These are phyloP conservation scores for Clusia tigrina DNA, from an alignment of 2,888 invertebrate species.

Conservation along the genomic window DNA sequence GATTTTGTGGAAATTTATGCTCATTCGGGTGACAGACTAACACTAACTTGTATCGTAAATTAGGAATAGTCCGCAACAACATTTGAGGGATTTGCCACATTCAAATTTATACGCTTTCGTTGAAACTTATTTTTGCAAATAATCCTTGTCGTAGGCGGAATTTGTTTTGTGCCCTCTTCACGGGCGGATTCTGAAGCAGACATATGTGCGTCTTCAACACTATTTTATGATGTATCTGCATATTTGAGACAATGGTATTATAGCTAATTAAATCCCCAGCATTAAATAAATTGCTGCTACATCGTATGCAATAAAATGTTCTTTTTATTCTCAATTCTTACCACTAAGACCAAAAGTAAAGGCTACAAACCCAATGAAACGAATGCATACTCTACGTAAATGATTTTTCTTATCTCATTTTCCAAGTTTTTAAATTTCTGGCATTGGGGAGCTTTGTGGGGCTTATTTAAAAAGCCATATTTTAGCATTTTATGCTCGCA, in stretches of 20 bases:
- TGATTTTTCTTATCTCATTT: conserved; percentile 2
- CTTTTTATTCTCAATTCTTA: conserved; percentile 18
- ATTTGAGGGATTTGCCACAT: neutral
- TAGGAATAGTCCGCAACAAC: conserved; percentile 13
- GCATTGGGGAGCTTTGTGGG: conserved; percentile 16
- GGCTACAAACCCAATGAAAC: neutral
- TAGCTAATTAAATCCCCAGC: conserved; percentile 24
- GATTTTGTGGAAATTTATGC: conserved; percentile 27
- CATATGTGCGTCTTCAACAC: neutral
- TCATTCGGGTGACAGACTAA: conserved; percentile 51
- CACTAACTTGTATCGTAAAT: conserved; percentile 57
- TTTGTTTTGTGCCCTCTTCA: neutral
- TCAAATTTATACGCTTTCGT: neutral
- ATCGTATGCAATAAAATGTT: conserved; percentile 27
- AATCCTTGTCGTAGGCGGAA: conserved; percentile 1
- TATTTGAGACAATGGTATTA: conserved; percentile 21
- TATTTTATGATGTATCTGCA: neutral
- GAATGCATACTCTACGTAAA: neutral
- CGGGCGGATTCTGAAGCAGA: neutral
- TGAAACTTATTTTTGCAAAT: neutral
- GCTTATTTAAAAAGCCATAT: conserved; percentile 21
- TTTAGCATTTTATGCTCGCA: conserved; percentile 20
- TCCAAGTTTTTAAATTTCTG: conserved; percentile 22
- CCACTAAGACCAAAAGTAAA: conserved; percentile 16
- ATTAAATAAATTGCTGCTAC: conserved; percentile 20